A percentile compares a stretch with the other conserved stretches of the same genome.
Conservation (phyloP, 2,888 invertebrate species). For the Ypsolopha sequella region DNA sequence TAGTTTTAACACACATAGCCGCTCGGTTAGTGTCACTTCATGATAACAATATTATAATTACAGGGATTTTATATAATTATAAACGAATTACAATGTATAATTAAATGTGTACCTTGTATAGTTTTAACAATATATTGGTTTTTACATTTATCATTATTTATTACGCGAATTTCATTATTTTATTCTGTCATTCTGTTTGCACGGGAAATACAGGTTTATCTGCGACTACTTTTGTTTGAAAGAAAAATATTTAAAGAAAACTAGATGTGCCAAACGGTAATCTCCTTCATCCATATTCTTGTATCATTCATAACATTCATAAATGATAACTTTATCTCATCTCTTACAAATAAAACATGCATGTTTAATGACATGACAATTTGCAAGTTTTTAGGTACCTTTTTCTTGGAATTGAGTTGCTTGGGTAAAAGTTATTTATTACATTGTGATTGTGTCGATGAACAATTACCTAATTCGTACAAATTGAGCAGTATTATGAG, state of each 20-base stretch:
- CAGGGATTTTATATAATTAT: slow-evolving; percentile 66
- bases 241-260: slow-evolving; percentile 15
- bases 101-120: slow-evolving; percentile 49
- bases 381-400: too few relatives aligned
- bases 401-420: too few relatives aligned
- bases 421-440: slow-evolving; percentile 3
- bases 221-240: too few relatives aligned
- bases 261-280: slow-evolving; percentile 50
- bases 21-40: slow-evolving; percentile 43
- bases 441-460: slow-evolving; percentile 30
- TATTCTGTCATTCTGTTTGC: too few relatives aligned
- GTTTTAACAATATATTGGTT: slow-evolving; percentile 28
- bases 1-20: slow-evolving; percentile 15
- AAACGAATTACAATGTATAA: slow-evolving; percentile 59
- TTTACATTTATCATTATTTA: not conserved
- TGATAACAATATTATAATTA: slow-evolving; percentile 64
- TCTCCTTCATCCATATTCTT: slow-evolving; percentile 3
- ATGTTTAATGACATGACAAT: too few relatives aligned
- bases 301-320: not conserved
- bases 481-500: slow-evolving; percentile 69
- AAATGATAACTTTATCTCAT: too few relatives aligned
- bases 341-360: too few relatives aligned
- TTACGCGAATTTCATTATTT: not conserved
- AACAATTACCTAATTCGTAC: slow-evolving; percentile 63
- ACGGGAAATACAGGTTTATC: too few relatives aligned